Evolutionary conservation across 2,888 invertebrate species (phyloP).

Genomic region (Drosophila demipolita): DNA sequence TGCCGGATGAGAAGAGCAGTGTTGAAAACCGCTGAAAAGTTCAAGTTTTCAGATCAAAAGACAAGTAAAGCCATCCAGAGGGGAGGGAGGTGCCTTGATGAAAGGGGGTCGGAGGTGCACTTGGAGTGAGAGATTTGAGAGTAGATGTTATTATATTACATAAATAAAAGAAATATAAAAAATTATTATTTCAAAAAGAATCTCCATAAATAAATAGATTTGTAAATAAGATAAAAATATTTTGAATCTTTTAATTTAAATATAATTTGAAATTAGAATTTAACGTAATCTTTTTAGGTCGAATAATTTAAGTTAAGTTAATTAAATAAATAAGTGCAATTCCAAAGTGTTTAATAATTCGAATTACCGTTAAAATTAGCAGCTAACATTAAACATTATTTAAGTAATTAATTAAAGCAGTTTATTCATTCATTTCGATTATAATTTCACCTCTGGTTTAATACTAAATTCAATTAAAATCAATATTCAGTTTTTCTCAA

Average conservation of each 20-base stretch:
- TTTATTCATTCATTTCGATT: too few relatives aligned
- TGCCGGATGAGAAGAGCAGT: conserved; percentile 22
- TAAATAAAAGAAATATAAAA: fast-evolving
- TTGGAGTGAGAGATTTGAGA: too few relatives aligned
- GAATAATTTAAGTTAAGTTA: not conserved
- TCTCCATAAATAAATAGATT: not conserved
- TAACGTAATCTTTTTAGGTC: not conserved
- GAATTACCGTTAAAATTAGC: not conserved
- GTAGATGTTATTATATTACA: not conserved
- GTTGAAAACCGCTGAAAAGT: conserved; percentile 29
- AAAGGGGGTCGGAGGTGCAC: not conserved
- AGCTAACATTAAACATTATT: not conserved
- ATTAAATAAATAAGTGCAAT: not conserved
- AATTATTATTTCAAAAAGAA: not conserved
- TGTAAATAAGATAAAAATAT: not conserved
- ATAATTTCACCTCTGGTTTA: too few relatives aligned
- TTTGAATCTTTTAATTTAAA: not conserved
- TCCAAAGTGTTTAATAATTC: fast-evolving
- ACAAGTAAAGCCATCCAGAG: not conserved
- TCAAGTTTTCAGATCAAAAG: conserved; percentile 16
- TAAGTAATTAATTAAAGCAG: too few relatives aligned
- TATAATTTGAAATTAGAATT: not conserved
- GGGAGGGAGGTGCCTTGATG: too few relatives aligned
- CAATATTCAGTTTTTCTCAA: too few relatives aligned
- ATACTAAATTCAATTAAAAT: too few relatives aligned